Conservation (phyloP, 2,888 invertebrate species). For the Clunio marinus region DNA sequence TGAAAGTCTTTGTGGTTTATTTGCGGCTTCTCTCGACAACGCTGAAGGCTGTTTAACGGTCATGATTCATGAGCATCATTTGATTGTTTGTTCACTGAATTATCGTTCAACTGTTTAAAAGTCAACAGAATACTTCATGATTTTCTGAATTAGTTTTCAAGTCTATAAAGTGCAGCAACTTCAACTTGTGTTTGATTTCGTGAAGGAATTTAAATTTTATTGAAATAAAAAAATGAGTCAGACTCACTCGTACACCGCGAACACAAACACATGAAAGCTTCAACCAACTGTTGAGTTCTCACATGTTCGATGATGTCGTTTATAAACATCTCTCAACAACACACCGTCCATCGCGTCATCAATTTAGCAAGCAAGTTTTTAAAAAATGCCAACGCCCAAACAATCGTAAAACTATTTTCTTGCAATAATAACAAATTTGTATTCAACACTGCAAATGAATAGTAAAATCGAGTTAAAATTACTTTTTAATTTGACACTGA, state of each 20-base stretch:
- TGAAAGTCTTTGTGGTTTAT: no score
- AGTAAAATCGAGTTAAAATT: not conserved
- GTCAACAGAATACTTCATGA: not conserved
- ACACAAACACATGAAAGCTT: not conserved
- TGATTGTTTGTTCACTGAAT: not conserved
- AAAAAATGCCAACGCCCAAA: slow-evolving; percentile 37
- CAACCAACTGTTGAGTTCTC: slow-evolving; percentile 31
- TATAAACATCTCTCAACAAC: slow-evolving; percentile 1
- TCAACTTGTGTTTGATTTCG: not conserved
- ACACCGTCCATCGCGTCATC: slow-evolving; percentile 7
- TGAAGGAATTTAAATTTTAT: slow-evolving; percentile 4
- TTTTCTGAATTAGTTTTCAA: no score
- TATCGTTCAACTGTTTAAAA: not conserved
- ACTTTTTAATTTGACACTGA: slow-evolving; percentile 4
- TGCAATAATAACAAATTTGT: no score
- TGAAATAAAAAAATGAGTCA: not conserved
- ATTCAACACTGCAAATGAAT: not conserved
- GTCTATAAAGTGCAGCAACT: no score
- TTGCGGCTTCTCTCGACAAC: no score
- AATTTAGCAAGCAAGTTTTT: slow-evolving; percentile 21
- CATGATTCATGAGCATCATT: not conserved
- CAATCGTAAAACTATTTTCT: not conserved
- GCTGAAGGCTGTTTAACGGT: no score
- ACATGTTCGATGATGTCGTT: not conserved
- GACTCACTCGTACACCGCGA: not conserved